Conservation (phyloP, 2,888 invertebrate genomes). For the Adelognathus sp. region DNA sequence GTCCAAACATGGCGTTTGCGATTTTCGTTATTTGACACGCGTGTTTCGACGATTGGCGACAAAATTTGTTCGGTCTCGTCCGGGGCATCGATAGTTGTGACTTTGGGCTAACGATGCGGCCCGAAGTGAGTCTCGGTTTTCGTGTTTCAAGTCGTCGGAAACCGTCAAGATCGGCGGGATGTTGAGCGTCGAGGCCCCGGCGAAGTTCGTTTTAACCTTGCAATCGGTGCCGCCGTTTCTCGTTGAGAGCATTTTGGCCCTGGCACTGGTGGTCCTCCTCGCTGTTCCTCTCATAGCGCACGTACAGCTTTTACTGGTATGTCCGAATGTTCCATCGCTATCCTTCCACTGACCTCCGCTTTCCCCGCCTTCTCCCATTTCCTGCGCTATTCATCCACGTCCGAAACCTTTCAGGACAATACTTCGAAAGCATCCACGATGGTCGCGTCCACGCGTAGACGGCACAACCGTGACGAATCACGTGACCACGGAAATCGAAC, state of each 20-base stretch:
- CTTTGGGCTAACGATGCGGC: constrained; percentile 56
- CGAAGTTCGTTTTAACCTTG: constrained; percentile 71
- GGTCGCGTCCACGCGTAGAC: constrained; percentile 15
- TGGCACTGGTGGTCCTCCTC: constrained; percentile 71
- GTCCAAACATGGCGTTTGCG: constrained; percentile 36
- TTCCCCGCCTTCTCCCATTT: constrained; percentile 2
- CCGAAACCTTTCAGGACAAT: constrained; percentile 38
- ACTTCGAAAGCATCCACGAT: constrained; percentile 28
- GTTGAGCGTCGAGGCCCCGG: constrained; percentile 69
- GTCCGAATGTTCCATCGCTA: constrained; percentile 44
- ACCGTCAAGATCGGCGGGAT: constrained; percentile 64
- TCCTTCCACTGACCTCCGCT: not conserved
- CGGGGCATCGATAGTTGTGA: constrained; percentile 23
- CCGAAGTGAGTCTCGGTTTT: constrained; percentile 35
- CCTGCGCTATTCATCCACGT: not conserved
- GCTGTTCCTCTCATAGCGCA: constrained; percentile 72
- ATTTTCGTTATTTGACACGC: constrained; percentile 39
- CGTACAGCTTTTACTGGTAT: constrained; percentile 70
- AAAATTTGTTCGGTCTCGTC: constrained; percentile 50
- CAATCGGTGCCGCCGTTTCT: constrained; percentile 72
- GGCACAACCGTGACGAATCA: constrained; percentile 4
- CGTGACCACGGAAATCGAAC: constrained; percentile 42
- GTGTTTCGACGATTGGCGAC: constrained; percentile 16
- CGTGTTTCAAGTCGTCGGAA: constrained; percentile 39
- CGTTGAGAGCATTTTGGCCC: constrained; percentile 71